Evolutionary conservation across 1,140 invertebrate species (phyloP).

Genomic region (Temnothorax nylanderi): DNA sequence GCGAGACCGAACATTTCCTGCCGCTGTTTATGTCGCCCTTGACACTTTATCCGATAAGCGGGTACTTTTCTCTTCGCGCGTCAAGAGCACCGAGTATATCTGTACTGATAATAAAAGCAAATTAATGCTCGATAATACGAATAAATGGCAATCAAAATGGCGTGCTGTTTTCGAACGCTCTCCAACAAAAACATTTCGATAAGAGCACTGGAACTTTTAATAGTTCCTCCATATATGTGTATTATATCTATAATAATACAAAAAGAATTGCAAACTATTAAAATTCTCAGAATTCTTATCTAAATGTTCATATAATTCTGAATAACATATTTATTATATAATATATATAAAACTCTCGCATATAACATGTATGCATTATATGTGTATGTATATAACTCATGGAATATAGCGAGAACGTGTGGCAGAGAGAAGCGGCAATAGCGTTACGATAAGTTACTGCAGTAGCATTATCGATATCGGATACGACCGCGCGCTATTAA

Average conservation of each 20-base stretch:
- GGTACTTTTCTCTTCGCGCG: conserved; percentile 20
- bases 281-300: background rate
- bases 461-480: conserved; percentile 11
- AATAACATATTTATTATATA: background rate
- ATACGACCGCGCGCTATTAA: conserved; percentile 20
- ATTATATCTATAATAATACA: background rate
- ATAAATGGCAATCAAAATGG: conserved; percentile 48
- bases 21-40: conserved; percentile 45
- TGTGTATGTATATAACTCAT: background rate
- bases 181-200: conserved; percentile 38
- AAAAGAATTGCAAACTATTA: background rate
- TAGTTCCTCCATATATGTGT: background rate
- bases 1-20: conserved; percentile 8
- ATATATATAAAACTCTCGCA: background rate
- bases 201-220: background rate
- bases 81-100: conserved; percentile 40
- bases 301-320: background rate
- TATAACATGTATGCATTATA: background rate
- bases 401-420: background rate
- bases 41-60: conserved; percentile 57
- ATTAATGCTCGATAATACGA: conserved; percentile 46
- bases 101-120: conserved; percentile 50
- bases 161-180: conserved; percentile 19
- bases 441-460: conserved; percentile 8
- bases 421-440: background rate